Percentiles rank a stretch among this genome's conserved stretches.
Conservation (phyloP, 2,113 vertebrate genomes). For the Equus quagga region DNA sequence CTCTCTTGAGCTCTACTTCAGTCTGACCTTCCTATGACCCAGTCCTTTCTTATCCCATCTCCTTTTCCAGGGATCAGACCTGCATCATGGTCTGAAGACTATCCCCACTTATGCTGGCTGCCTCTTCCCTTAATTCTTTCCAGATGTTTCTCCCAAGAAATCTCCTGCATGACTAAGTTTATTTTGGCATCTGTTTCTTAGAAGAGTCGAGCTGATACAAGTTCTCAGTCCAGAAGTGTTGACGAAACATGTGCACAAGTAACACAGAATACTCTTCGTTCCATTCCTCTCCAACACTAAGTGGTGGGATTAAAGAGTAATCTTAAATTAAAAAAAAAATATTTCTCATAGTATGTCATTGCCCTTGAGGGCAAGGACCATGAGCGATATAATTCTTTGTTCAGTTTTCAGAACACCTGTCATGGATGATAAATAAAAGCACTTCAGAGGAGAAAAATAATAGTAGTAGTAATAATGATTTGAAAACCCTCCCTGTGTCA, state of each 20-base stretch:
- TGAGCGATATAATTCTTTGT: not conserved
- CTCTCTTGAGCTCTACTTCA: not conserved
- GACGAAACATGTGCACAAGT: not conserved
- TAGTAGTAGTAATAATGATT: not conserved
- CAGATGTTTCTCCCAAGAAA: not conserved
- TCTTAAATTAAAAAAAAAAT: not conserved
- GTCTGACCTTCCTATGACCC: not conserved
- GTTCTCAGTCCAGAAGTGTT: not conserved
- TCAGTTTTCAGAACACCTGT: not conserved
- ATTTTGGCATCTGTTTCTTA: not conserved
- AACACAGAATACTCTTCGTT: not conserved
- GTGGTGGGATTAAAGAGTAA: constrained; percentile 38
- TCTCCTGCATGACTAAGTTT: not conserved
- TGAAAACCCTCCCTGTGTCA: not conserved
- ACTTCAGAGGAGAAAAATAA: not conserved
- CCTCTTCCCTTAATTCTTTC: not conserved
- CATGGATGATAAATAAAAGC: not conserved
- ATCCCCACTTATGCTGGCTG: not conserved
- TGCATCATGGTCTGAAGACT: not conserved
- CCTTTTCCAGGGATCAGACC: not conserved
- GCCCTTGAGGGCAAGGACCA: not conserved
- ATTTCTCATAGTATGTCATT: constrained; percentile 9
- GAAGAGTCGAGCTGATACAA: not conserved
- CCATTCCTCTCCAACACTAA: constrained; percentile 25
- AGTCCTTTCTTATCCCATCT: not conserved